Conservation (phyloP, 2,797 vertebrate species). For the Phrynocephalus vlangalii region DNA sequence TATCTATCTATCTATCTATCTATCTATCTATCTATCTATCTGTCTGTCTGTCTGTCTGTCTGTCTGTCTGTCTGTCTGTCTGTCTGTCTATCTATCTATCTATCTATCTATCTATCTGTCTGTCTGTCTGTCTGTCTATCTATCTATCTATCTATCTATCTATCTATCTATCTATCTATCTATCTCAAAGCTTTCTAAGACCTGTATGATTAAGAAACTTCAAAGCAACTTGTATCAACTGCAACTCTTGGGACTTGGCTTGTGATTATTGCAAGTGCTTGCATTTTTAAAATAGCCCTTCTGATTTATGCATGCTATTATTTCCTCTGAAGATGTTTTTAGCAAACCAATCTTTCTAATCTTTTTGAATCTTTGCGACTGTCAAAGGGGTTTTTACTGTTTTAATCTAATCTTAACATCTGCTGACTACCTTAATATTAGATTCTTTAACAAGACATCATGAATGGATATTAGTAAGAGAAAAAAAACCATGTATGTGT, state of each 20-base stretch:
- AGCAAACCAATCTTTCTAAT: not conserved
- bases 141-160: too few species aligned
- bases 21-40: too few species aligned
- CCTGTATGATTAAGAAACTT: not conserved
- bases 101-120: not conserved
- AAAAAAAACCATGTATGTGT: not conserved
- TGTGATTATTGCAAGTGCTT: not conserved
- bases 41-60: not conserved
- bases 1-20: too few species aligned
- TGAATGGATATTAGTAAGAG: constrained; percentile 7
- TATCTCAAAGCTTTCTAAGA: not conserved
- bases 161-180: not conserved
- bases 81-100: not conserved
- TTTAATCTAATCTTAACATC: not conserved
- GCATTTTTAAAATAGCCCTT: not conserved
- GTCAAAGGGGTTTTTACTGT: not conserved
- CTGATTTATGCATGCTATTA: not conserved
- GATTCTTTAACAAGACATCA: not conserved
- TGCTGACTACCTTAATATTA: not conserved
- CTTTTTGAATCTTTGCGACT: not conserved
- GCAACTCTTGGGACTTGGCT: not conserved
- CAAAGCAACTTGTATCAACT: not conserved
- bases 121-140: not conserved
- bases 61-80: not conserved
- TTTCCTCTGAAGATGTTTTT: not conserved